These are phyloP conservation scores for Elephas maximus DNA, from an alignment of 2,113 vertebrate species.

Conservation along the genomic window DNA sequence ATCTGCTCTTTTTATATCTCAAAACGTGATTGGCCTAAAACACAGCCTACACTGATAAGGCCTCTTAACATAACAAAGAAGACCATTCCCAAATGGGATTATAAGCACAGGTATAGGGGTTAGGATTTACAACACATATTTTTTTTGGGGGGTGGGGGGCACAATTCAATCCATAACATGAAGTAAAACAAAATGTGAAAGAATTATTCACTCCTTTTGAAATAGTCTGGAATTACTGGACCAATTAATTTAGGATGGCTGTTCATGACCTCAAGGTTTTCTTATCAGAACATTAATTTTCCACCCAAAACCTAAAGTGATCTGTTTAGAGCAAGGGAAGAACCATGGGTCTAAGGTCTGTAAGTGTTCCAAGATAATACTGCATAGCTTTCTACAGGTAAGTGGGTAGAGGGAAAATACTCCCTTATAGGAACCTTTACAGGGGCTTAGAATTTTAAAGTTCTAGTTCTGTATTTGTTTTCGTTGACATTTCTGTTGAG, in stretches of 20 bases:
- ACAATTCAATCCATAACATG: too few species aligned
- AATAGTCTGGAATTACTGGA: not conserved
- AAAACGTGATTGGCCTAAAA: too few species aligned
- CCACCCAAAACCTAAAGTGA: not conserved
- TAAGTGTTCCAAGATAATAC: not conserved
- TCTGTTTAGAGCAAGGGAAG: conserved; percentile 5
- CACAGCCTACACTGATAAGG: too few species aligned
- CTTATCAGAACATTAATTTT: conserved; percentile 13
- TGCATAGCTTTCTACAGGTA: not conserved
- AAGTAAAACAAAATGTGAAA: too few species aligned
- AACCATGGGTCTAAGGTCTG: not conserved
- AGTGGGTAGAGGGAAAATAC: not conserved
- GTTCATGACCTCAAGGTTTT: not conserved
- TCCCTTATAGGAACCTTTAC: not conserved
- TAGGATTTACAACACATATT: too few species aligned
- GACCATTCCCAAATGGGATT: too few species aligned
- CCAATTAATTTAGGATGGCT: not conserved
- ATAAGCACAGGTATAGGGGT: too few species aligned
- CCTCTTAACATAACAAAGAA: too few species aligned
- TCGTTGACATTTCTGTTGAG: not conserved
- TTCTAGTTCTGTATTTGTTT: not conserved
- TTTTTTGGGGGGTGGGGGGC: too few species aligned
- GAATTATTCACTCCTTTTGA: too few species aligned
- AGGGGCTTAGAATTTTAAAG: conserved; percentile 11
- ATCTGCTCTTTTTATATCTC: too few species aligned